Base-by-base conservation (phyloP, 2,888 invertebrate genomes). In the Oligia latruncula region DNA sequence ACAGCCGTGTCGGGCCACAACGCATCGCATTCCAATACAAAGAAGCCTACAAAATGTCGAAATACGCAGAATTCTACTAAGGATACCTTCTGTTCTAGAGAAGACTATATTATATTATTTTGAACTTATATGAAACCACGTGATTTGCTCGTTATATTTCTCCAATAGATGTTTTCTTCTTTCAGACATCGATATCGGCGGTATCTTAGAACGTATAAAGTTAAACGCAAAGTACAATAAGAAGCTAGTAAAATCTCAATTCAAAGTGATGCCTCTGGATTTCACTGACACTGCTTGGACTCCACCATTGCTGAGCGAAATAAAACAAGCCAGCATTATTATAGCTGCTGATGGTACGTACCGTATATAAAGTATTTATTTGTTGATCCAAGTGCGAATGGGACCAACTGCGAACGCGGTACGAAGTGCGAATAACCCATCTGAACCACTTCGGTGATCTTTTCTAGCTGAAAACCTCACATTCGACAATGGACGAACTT, bases 261-360 rank as follows among this genome's bases (percentile, higher is more conserved):
- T 98, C 78, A 95, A 97, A 84, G 97, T 98, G 1, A 93, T 97
- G 90, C 98, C 98, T 86, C 94, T 98, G 68, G 97, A 99, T 92
- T 99, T 99, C 91, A 97, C 97, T 60, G 95, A 97, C 35, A 92
- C 96, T 11, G 93, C 96, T 67, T 98, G 98, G 97, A 95, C 97
- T 64, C 77, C 92, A 20, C 95, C 97, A 65, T 95, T 98, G 35
- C 88, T 95, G 5, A 92, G 95, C 35, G 97, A 97, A 88, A 95
- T 98, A 78, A 95, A 97, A 80, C 93, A 97, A 40, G 97, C 97
- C 6, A 97, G 98, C 85, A 95, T 98, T 58, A 96, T 99, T 81
- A 95, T 99, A 89, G 98, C 98, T 80, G 99, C 98, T 52, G 99
- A 99, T 97, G 98, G 98, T 98, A 96, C 94, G 97, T 93, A 74